Conservation (phyloP, 2,888 invertebrate genomes). For the Eupsilia transversa region DNA sequence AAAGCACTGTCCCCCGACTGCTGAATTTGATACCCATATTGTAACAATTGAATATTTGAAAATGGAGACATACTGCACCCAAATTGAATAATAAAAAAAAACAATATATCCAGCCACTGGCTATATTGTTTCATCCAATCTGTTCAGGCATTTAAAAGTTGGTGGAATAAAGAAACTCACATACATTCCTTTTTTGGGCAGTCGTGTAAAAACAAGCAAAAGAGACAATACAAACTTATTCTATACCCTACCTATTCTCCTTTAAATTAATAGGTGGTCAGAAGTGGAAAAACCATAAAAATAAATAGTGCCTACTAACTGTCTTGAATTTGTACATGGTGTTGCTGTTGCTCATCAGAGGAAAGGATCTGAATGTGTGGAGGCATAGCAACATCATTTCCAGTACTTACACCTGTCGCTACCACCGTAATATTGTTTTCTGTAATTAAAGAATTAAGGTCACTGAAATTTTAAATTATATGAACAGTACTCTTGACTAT, state of each 20-base stretch:
- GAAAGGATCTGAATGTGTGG: slow-evolving; percentile 89
- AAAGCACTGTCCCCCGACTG: too few relatives aligned
- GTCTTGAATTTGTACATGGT: slow-evolving; percentile 86
- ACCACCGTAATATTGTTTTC: slow-evolving; percentile 91
- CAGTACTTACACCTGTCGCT: slow-evolving; percentile 84
- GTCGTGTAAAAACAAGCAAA: too few relatives aligned
- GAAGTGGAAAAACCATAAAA: background rate
- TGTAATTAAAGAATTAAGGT: slow-evolving; percentile 68
- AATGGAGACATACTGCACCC: too few relatives aligned
- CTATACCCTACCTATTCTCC: too few relatives aligned
- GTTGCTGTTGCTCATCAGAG: slow-evolving; percentile 85
- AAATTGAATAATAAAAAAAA: too few relatives aligned
- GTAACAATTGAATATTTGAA: too few relatives aligned
- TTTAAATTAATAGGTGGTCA: background rate
- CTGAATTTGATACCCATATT: too few relatives aligned
- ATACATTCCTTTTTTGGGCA: too few relatives aligned
- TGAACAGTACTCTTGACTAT: background rate
- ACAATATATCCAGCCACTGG: too few relatives aligned
- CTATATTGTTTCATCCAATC: too few relatives aligned
- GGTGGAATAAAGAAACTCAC: too few relatives aligned
- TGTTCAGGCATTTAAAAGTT: too few relatives aligned
- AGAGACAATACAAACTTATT: background rate
- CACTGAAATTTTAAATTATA: background rate
- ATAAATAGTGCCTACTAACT: slow-evolving; percentile 74
- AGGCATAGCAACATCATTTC: slow-evolving; percentile 86